Evolutionary conservation across 2,888 invertebrate genomes (phyloP), one percentile per base, ranked within the genome.

Genomic region (Chloroclystis v-ata): DNA sequence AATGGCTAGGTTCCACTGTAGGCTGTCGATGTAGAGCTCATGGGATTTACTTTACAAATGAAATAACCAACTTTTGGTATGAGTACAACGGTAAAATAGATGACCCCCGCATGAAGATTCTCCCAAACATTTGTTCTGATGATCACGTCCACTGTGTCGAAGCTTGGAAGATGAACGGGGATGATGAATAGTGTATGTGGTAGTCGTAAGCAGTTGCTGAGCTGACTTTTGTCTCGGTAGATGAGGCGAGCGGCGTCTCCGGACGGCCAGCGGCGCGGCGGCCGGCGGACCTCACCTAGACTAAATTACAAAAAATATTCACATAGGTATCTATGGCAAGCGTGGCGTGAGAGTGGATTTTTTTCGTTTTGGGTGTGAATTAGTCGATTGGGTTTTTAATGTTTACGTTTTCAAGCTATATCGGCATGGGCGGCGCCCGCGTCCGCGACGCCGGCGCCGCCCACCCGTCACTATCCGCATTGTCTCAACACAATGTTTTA

Each of bases 281-380:
- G 75, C 80, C 76, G 77, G 78, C 79, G 85, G 86, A 82, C 81
- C 72, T 75, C 85, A 80, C 81, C 85, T 85, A 82, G 77, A 83
- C 84, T 86, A 84, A 76, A 84, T 83, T 78, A 80, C 77, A 82
- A 82, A 82, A 85, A 81, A 82, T 84, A 86, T 85, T 84, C 84
- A 84, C 86, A 86, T 88, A 86, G 86, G 87, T 88, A 87, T 87
- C 88, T 88, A 87, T 87, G 82, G 83, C 85, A 85, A 88, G 88
- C 78, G 88, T 88, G 87, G 89, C 85, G 89, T 88, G 89, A 85
- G 88, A 87, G 88, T 89, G 88, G 79, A 86, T 84, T 87, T 85
- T 78, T 82, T 86, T 83, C 83, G 83, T 86, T 86, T 87, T 83
- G 87, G 85, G 86, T 85, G 86, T 87, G 86, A 86, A 82, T 85